Conservation (phyloP, 2,113 vertebrate species). For the Oncorhynchus mykiss region DNA sequence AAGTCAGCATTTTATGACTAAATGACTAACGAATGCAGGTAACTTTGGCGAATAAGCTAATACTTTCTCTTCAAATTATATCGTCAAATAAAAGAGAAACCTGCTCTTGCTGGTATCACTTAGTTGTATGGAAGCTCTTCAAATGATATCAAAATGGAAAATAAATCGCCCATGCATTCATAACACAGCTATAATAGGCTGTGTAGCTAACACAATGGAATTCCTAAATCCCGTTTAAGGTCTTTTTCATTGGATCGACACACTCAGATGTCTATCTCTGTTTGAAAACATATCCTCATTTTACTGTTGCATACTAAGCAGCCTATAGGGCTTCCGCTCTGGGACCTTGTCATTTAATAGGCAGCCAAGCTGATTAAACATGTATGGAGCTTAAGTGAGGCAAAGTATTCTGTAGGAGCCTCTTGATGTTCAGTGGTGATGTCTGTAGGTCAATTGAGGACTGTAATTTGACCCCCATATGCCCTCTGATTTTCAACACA, state of each 20-base stretch:
- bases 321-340: constrained; percentile 32
- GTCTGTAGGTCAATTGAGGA: constrained; percentile 33
- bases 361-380: constrained; percentile 64
- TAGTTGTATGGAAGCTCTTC: too few relatives aligned
- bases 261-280: constrained; percentile 3
- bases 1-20: too few relatives aligned
- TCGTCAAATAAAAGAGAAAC: too few relatives aligned
- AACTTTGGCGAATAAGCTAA: too few relatives aligned
- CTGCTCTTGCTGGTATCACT: too few relatives aligned
- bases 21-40: too few relatives aligned
- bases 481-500: not conserved
- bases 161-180: not conserved
- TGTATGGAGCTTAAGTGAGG: constrained; percentile 58
- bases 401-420: constrained; percentile 23
- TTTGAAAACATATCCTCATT: not conserved
- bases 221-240: not conserved
- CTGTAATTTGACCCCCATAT: constrained; percentile 45
- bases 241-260: not conserved
- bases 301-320: not conserved
- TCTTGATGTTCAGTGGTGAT: constrained; percentile 24
- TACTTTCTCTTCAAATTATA: too few relatives aligned
- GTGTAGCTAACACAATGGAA: not conserved
- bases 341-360: constrained; percentile 52
- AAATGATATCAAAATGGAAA: not conserved
- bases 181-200: not conserved